Conservation (phyloP, 1,140 invertebrate genomes). For the Bombus superbus region DNA sequence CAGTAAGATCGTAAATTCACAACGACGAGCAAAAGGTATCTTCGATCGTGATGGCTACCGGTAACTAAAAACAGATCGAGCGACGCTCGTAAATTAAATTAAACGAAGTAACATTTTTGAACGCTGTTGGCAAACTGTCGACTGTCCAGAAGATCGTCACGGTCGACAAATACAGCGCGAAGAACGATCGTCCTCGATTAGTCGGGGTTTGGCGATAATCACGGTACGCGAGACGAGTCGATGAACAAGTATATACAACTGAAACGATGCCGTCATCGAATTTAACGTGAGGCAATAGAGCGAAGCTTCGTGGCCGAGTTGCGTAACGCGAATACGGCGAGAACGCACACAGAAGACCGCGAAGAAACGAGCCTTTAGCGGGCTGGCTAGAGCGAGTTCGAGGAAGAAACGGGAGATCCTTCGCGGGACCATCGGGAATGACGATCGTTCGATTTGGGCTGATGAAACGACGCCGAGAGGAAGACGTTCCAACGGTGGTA, state of each 20-base stretch:
- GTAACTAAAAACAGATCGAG: no score
- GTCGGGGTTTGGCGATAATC: conserved; percentile 3
- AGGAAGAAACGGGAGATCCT: conserved; percentile 2
- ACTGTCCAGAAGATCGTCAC: not conserved
- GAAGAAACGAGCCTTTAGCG: not conserved
- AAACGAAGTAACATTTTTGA: not conserved
- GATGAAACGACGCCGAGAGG: conserved; percentile 52
- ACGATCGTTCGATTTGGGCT: conserved; percentile 12
- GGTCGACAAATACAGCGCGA: not conserved
- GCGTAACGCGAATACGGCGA: conserved; percentile 43
- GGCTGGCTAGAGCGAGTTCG: not conserved
- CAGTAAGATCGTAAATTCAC: no score
- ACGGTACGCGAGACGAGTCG: not conserved
- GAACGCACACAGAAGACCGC: conserved; percentile 16
- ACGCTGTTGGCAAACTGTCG: not conserved
- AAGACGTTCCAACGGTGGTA: conserved; percentile 44
- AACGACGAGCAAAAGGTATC: no score
- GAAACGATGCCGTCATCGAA: conserved; percentile 1
- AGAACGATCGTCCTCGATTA: not conserved
- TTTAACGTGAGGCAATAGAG: conserved; percentile 20
- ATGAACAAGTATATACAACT: not conserved
- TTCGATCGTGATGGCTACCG: no score
- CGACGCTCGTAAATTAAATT: no score
- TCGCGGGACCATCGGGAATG: conserved; percentile 51
- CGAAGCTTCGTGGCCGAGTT: conserved; percentile 31